Percentiles rank a stretch among this genome's conserved stretches.
phyloP scores from a whole-genome alignment of 2,113 vertebrate species.

The Silurus glanis region DNA sequence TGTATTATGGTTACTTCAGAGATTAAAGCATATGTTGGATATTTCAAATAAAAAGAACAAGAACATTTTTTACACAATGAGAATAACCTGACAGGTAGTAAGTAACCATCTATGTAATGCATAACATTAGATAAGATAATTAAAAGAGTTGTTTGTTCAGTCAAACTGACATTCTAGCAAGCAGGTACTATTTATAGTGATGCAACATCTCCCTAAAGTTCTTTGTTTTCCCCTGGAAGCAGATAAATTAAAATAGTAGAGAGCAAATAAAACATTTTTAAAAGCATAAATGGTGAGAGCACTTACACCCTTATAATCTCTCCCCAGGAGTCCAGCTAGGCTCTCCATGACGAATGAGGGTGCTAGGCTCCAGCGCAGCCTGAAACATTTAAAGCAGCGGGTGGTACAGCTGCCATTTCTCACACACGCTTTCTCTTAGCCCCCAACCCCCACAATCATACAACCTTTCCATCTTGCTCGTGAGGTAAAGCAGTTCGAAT shows the following conservation, averaged over 20 bases:
- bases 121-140: not conserved
- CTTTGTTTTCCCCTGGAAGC: not conserved
- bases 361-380: constrained; percentile 51
- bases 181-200: not conserved
- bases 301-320: not conserved
- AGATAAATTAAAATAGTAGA: not conserved
- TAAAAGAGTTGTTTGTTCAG: not conserved
- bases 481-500: constrained; percentile 38
- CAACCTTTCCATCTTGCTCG: not conserved
- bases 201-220: not conserved
- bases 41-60: not conserved
- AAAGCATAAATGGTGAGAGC: constrained; percentile 5
- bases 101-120: not conserved
- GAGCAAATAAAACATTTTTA: not conserved
- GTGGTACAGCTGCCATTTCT: constrained; percentile 49
- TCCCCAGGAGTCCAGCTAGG: constrained; percentile 33
- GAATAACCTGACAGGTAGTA: not conserved
- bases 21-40: not conserved
- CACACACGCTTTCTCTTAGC: constrained; percentile 36
- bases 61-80: not conserved
- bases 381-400: constrained; percentile 60
- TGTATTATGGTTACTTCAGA: not conserved
- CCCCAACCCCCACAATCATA: constrained; percentile 26
- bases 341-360: constrained; percentile 30
- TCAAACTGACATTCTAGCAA: not conserved